Base-by-base conservation (phyloP, 2,888 invertebrate species). In the Meta bourneti region DNA sequence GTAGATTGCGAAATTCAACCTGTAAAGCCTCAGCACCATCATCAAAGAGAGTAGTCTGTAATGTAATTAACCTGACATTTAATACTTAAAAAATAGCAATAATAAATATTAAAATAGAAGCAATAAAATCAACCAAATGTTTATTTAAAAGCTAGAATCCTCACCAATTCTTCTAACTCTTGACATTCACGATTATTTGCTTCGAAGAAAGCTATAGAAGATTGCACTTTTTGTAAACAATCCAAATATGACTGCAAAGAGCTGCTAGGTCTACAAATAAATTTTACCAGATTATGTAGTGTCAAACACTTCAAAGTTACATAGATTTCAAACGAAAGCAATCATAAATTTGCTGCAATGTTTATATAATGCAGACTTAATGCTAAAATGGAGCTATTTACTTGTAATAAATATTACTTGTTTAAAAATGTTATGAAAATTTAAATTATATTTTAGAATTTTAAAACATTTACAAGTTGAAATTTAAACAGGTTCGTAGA, bases 151-250 rank as follows among this genome's bases (percentile, higher is more conserved):
- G 7, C 49, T 71, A 16, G 49, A 71, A 78, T 75, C 96, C 97
- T 95, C 95, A 98, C 98, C 93, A 99, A 97, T 95, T 98, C 98
- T 94, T 98, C 98, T 86, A 99, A 95, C 95, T 99, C 99, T 49
- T 98, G 97, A 95, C 98, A 98, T 94, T 98, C 98, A 0, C 98
- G 97, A 95, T 98, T 98, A 94, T 98, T 97, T 94, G 97, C 97
- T 94, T 98, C 97, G 95, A 99, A 99, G 95, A 98, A 99, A 82
- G 97, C 97, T 94, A 98, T 97, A 4, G 99, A 98, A 93, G 97
- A 97, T 78, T 98, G 96, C 72, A 99, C 95, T 94, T 97, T 97
- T 94, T 97, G 97, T 95, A 99, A 96, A 2, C 98, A 97, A 95
- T 97, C 96, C 51, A 96, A 94, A 94, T 96, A 96, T 69, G 95